Evolutionary conservation across 2,888 invertebrate species (phyloP), one percentile per base, ranked within the genome.

Genomic region (Drosophila emarginata): DNA sequence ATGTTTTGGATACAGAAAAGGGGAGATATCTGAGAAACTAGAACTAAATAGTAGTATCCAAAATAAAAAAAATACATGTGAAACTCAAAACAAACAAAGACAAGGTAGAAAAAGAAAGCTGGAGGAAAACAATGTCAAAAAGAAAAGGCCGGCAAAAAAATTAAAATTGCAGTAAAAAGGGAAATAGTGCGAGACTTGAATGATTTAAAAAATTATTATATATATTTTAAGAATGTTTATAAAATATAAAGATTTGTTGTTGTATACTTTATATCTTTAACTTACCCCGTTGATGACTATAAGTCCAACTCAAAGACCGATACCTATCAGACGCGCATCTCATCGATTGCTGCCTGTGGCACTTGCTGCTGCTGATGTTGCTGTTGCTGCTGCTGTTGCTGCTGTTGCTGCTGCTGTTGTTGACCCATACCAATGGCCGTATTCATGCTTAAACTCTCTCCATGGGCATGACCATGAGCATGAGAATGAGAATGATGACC

Each of bases 271-370:
- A 32, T 26, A 21, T n/a, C 6, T n/a, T 40, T 4, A 32, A 90
- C 91, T 91, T 81, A 91, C 91, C 91, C 88, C 79, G 90, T 87
- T 88, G 90, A 91, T 87, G 91, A 91, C 91, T 91, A 91, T 91
- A 91, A 91, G 79, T 91, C 91, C 87, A 91, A 88, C 89, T 91
- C 91, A 90, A 91, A 91, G 87, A 90, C 90, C 90, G 91, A 89
- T 80, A 90, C 91, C 91, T 91, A 96, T 97, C 96, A 97, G 95
- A 97, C 97, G 92, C 96, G 93, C 96, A 97, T 97, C 93, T 97
- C 97, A 91, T 96, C 96, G 92, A 96, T 96, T 72, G 96, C 96
- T 78, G 96, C 96, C 91, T 96, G 95, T 59, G 96, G 96, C 91
- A 96, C 94, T 92, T 92, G 85, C 92, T 94, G 74, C 92, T 93